phyloP scores from a whole-genome alignment of 30 jellyfish, hydroid and myxozoan species.

The Hydra vulgaris region DNA sequence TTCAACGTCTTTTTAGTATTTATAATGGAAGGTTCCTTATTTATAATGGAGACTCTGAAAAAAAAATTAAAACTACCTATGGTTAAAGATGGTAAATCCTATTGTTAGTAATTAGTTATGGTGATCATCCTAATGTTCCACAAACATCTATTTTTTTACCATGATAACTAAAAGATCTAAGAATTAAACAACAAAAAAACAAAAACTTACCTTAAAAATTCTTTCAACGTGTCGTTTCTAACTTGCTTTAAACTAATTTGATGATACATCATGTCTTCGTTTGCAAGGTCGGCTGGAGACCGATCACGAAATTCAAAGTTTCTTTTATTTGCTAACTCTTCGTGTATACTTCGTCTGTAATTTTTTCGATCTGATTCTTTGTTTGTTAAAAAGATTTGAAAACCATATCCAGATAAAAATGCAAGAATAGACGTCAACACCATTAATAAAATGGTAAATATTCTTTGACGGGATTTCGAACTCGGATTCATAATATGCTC shows the following conservation, averaged over 20 bases:
- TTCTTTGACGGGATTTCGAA: neutral
- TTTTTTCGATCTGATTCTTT: neutral
- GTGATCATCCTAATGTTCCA: too few species aligned
- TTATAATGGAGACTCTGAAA: too few species aligned
- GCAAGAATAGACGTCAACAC: neutral
- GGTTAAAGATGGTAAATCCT: too few species aligned
- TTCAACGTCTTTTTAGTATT: too few species aligned
- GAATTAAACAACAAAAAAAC: too few species aligned
- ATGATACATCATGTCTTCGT: slow-evolving; percentile 17
- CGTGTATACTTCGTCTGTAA: neutral
- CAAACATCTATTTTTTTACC: too few species aligned
- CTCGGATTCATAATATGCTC: neutral
- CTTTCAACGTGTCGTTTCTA: neutral
- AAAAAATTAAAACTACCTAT: too few species aligned
- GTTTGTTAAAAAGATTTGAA: neutral
- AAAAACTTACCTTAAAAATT: neutral
- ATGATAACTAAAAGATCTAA: too few species aligned
- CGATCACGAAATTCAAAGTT: slow-evolving; percentile 30
- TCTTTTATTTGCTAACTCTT: slow-evolving; percentile 1
- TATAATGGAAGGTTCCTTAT: too few species aligned
- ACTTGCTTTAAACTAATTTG: slow-evolving; percentile 8
- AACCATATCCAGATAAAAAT: neutral
- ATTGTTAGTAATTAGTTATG: too few species aligned
- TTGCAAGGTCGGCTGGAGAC: slow-evolving; percentile 19
- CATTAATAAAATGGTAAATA: neutral